phyloP scores from a whole-genome alignment of 2,888 invertebrate genomes.

The Parnassius glacialis region DNA sequence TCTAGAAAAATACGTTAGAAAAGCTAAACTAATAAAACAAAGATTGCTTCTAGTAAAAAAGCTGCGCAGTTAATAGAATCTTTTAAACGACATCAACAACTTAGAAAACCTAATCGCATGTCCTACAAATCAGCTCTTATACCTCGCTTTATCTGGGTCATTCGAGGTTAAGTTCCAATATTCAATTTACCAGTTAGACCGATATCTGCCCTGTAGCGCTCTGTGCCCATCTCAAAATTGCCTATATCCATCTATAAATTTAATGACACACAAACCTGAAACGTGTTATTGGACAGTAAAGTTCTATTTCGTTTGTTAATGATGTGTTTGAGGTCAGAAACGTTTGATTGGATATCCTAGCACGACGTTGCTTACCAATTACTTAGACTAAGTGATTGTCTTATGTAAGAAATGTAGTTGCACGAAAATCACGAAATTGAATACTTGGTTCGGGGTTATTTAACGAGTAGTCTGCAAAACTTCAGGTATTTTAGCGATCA shows the following conservation, averaged over 20 bases:
- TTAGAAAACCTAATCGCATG: constrained; percentile 33
- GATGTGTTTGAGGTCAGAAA: constrained; percentile 48
- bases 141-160: constrained; percentile 52
- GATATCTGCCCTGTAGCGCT: constrained; percentile 60
- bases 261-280: constrained; percentile 32
- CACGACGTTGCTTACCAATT: constrained; percentile 66
- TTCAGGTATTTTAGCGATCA: too few species aligned
- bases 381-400: constrained; percentile 75
- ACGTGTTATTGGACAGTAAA: constrained; percentile 32
- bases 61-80: background rate
- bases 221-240: constrained; percentile 61
- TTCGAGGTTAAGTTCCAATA: constrained; percentile 48
- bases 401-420: constrained; percentile 35
- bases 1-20: too few species aligned
- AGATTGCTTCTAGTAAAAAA: background rate
- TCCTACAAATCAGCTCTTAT: constrained; percentile 41
- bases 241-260: constrained; percentile 54
- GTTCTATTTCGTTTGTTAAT: constrained; percentile 34
- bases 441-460: constrained; percentile 2
- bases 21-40: background rate
- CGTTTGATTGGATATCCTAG: constrained; percentile 69
- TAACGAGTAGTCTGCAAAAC: background rate
- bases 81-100: background rate
- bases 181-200: constrained; percentile 71
- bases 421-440: constrained; percentile 9